Percentiles rank a stretch among this genome's conserved stretches.
Evolutionary conservation across 2,888 invertebrate genomes (phyloP).

Genomic region (Herminia tarsipennalis): DNA sequence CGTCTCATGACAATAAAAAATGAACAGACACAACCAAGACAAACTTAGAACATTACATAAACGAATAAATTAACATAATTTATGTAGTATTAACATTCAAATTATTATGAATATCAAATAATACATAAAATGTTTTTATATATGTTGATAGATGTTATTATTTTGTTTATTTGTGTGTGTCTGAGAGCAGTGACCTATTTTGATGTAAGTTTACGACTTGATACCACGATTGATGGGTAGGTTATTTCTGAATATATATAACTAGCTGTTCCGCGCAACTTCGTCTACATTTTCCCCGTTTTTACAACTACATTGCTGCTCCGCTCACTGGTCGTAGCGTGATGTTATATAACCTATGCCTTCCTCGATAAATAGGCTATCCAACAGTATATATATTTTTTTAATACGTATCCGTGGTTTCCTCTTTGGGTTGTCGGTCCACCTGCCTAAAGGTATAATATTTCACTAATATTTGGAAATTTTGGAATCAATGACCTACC

Average conservation of each 20-base stretch:
- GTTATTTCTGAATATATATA: slow-evolving; percentile 4
- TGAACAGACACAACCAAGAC: slow-evolving; percentile 8
- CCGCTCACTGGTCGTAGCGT: too few relatives aligned
- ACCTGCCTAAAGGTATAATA: too few relatives aligned
- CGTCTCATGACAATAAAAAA: slow-evolving; percentile 1
- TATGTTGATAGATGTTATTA: slow-evolving; percentile 29
- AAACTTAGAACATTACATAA: slow-evolving; percentile 21
- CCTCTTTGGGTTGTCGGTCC: too few relatives aligned
- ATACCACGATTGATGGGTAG: slow-evolving; percentile 10
- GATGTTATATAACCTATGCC: too few relatives aligned
- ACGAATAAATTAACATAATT: slow-evolving; percentile 37
- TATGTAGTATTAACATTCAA: slow-evolving; percentile 43
- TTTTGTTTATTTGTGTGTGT: slow-evolving; percentile 24
- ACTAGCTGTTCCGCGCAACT: too few relatives aligned
- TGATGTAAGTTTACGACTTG: slow-evolving; percentile 21
- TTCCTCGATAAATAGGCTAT: too few relatives aligned
- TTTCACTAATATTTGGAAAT: too few relatives aligned
- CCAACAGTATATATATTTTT: too few relatives aligned
- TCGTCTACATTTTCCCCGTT: too few relatives aligned
- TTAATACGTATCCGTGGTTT: too few relatives aligned
- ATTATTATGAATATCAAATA: slow-evolving; percentile 49
- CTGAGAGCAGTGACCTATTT: slow-evolving; percentile 37
- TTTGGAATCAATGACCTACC: too few relatives aligned
- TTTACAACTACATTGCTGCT: too few relatives aligned
- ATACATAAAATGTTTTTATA: slow-evolving; percentile 42